Base-by-base conservation (phyloP, 1,140 invertebrate species). In the Pinna nobilis region DNA sequence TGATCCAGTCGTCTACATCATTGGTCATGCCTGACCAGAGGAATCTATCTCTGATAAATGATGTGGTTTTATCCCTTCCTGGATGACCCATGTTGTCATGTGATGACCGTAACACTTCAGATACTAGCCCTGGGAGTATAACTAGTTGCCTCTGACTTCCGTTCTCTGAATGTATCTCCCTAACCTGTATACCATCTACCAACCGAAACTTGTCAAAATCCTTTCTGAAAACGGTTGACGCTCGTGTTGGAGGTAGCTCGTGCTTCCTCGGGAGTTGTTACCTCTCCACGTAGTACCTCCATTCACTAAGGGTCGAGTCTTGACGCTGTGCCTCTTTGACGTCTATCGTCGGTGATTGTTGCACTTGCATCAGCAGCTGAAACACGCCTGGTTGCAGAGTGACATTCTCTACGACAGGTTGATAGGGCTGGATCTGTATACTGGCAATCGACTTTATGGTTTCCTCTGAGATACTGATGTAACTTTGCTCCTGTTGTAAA, bases 41-140 rank as follows among this genome's bases (percentile, higher is more conserved):
- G 35, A 72, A 76, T 20, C 69, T 39, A 11, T 69, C 63, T 57
- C 57, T 11, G 4, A 49, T 23, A 2, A 76, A 44, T 6, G 30
- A 35, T 23, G 61, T 18, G 4, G 53, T 70, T 51, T 47, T 59
- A 30, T 73, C 57, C 37, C 23, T 20, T 9, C 65, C 75, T 11
- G 41, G 39, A 60, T 77, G 75, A 15, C 65, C 70, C 64, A 73
- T 73, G 3, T 77, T 32, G 28, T 64, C 35, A 32, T 69, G 70
- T 1, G 74, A 23, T 33, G 59, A 49, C 33, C 64, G n/a, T 1
- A 74, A 18, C 1, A 77, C 70, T 15, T 51, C 9, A 30, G 15
- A 1, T 2, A 28, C 25, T 49, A 50, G 51, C 1, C 6, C 9
- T 30, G n/a, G 5, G 25, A 70, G 70, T 18, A 74, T 9, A 20